phyloP scores from a whole-genome alignment of 2,797 vertebrate species.

The Enteromius fasciolatus region DNA sequence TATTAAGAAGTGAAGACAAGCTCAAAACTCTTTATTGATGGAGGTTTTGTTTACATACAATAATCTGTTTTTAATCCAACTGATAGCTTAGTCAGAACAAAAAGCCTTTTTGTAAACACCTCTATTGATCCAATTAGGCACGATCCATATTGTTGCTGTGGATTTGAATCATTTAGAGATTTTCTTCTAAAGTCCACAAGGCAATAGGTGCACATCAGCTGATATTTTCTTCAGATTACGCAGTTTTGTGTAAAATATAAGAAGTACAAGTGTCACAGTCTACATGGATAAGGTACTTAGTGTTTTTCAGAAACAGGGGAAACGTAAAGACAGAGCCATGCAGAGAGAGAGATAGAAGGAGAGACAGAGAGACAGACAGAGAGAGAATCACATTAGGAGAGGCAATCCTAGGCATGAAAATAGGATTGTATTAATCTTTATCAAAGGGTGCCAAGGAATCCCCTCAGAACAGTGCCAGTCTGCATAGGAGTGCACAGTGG shows the following conservation, averaged over 20 bases:
- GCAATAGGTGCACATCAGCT: not conserved
- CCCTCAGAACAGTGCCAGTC: conserved; percentile 51
- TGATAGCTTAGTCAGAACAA: not conserved
- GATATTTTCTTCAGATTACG: conserved; percentile 9
- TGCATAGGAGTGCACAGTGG: conserved; percentile 33
- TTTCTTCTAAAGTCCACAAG: not conserved
- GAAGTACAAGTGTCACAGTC: conserved; percentile 39
- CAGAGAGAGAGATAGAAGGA: conserved; percentile 52
- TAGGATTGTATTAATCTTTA: conserved; percentile 85
- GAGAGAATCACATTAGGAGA: conserved; percentile 74
- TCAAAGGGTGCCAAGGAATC: conserved; percentile 76
- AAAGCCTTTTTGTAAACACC: not conserved
- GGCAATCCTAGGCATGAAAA: conserved; percentile 84
- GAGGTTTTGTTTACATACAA: conserved; percentile 2
- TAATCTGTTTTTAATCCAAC: conserved; percentile 9
- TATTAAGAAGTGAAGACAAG: not conserved
- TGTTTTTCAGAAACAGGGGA: conserved; percentile 65
- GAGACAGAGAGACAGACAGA: conserved; percentile 58
- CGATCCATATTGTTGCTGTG: conserved; percentile 1
- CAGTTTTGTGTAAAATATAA: not conserved
- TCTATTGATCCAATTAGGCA: conserved; percentile 8
- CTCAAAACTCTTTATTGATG: conserved; percentile 1
- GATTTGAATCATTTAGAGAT: conserved; percentile 2
- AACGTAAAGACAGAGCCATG: conserved; percentile 59
- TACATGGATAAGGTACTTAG: conserved; percentile 78